Base-by-base conservation (phyloP, 2,797 vertebrate species). In the Sorex maritimensis region DNA sequence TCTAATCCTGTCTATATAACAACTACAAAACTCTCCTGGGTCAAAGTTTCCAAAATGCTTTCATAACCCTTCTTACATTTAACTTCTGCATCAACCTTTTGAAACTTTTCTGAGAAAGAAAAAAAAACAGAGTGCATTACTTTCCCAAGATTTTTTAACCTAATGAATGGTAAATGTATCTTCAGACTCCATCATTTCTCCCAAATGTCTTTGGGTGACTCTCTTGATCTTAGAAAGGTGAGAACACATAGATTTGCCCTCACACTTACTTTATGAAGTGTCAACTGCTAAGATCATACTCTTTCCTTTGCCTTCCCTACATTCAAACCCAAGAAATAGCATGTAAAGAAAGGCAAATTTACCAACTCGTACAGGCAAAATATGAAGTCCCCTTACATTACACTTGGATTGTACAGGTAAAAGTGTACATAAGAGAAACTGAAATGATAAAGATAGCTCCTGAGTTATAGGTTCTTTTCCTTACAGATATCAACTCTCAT, bases 111-210 rank as follows among this genome's bases (percentile, higher is more conserved):
- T 72, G 46, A 68, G 24, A 90, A 77, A 86, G 44, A 81, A 19
- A 86, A 90, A 73, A 75, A 88, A 11, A n/a, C n/a, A 73, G 10
- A 17, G 17, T 68, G 1, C 3, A 38, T 52, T 28, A 85, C 81
- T 94, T 91, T 88, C n/a, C 58, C 71, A 89, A 94, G 49, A 87
- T 83, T 41, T 13, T 81, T 44, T 21, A 86, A 14, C 24, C 41
- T 24, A 26, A 1, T 38, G 12, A 81, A n/a, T 73, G 24, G 8
- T 23, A 75, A 86, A 65, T 2, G 17, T 81, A 6, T 69, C 74
- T 81, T 77, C 24, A 44, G 46, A 83, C 26, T 14, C 6, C 81
- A 65, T 28, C 1, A 12, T 71, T 34, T 87, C 11, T 82, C 55
- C 77, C 28, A 65, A 92, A 5, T 61, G 77, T 65, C 15, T 49